phyloP scores from a whole-genome alignment of 2,113 vertebrate species.

The Indicator maculatus region DNA sequence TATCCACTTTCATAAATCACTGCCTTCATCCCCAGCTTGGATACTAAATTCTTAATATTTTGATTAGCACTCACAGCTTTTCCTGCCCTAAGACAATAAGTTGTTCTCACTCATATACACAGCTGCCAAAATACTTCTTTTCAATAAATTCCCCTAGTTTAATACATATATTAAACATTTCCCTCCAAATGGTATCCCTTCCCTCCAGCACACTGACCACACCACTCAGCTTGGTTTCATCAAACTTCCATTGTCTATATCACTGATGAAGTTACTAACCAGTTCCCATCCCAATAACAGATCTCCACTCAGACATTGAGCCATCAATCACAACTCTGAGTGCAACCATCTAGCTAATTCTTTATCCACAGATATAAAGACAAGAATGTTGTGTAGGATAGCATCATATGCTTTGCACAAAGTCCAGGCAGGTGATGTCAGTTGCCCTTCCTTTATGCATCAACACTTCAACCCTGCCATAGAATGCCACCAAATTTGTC shows the following conservation, averaged over 20 bases:
- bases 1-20: neutral
- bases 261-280: neutral
- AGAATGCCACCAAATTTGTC: neutral
- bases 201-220: neutral
- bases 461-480: neutral
- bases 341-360: neutral
- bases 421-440: neutral
- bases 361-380: neutral
- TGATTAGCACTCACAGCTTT: neutral
- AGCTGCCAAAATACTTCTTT: neutral
- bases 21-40: neutral
- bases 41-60: neutral
- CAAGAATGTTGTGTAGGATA: neutral
- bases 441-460: neutral
- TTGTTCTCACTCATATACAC: neutral
- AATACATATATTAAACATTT: neutral
- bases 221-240: neutral
- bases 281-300: neutral
- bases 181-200: neutral
- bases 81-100: neutral
- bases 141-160: neutral
- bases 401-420: neutral
- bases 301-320: neutral
- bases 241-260: neutral
- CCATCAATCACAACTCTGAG: neutral